These are phyloP conservation scores for Poeciliopsis occidentalis DNA, from an alignment of 2,113 vertebrate genomes.

Conservation along the genomic window DNA sequence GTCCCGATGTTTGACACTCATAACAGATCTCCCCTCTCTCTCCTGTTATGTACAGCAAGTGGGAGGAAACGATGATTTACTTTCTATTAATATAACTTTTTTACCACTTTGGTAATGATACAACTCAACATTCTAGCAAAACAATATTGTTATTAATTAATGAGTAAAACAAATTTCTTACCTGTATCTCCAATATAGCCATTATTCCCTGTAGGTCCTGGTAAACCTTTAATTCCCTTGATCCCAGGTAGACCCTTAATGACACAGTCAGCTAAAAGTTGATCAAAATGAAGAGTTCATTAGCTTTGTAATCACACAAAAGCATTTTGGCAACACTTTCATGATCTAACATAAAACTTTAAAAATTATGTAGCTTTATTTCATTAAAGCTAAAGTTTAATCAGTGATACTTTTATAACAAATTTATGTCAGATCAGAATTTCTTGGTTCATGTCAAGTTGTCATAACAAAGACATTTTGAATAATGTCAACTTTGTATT, in stretches of 20 bases:
- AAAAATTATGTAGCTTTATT: too few species aligned
- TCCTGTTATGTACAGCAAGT: slow-evolving; percentile 44
- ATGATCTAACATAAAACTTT: too few species aligned
- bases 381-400: too few species aligned
- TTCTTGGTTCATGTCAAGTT: too few species aligned
- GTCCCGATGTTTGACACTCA: slow-evolving; percentile 55
- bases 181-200: slow-evolving; percentile 67
- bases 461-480: too few species aligned
- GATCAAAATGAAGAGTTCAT: slow-evolving; percentile 1
- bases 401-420: too few species aligned
- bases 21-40: slow-evolving; percentile 61
- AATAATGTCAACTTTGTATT: too few species aligned
- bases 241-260: slow-evolving; percentile 55
- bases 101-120: too few species aligned
- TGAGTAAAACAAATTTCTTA: slow-evolving; percentile 16
- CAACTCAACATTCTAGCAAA: too few species aligned
- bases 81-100: too few species aligned
- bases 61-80: too few species aligned
- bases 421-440: too few species aligned
- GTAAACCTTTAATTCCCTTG: slow-evolving; percentile 56
- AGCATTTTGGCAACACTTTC: not conserved
- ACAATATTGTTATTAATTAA: not conserved
- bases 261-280: slow-evolving; percentile 35
- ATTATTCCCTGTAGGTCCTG: slow-evolving; percentile 49
- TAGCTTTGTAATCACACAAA: not conserved